phyloP scores from a whole-genome alignment of 2,888 invertebrate species.

The Dicranocentrus wangi region DNA sequence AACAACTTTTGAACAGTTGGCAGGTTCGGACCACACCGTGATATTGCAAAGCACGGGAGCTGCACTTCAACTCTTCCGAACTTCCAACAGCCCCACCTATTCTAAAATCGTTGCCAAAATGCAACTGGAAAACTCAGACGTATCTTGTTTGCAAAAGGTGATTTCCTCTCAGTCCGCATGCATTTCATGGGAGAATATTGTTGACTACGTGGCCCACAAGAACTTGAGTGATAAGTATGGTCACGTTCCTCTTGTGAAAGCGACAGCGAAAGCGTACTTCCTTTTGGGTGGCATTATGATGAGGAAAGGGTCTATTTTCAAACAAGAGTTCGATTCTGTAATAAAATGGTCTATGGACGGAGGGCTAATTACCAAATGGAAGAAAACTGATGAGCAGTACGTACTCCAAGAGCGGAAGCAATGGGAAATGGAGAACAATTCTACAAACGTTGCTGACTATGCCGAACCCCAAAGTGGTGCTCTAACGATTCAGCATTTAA shows the following conservation, averaged over 20 bases:
- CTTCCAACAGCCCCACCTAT: constrained; percentile 15
- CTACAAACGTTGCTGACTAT: constrained; percentile 3
- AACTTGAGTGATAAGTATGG: constrained; percentile 49
- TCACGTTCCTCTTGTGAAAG: constrained; percentile 24
- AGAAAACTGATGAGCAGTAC: constrained; percentile 26
- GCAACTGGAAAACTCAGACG: constrained; percentile 16
- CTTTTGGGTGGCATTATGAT: constrained; percentile 37
- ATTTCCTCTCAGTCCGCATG: constrained; percentile 19
- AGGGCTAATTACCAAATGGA: constrained; percentile 52
- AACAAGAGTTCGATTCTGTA: constrained; percentile 15
- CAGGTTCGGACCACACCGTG: constrained; percentile 21
- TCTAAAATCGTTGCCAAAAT: constrained; percentile 23
- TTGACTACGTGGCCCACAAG: constrained; percentile 38
- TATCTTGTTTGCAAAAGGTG: constrained; percentile 31
- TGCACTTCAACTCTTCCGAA: constrained; percentile 25
- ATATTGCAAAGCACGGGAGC: constrained; percentile 34
- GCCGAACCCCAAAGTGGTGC: neutral
- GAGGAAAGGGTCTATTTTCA: constrained; percentile 31
- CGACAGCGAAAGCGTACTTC: constrained; percentile 25
- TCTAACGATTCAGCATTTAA: constrained; percentile 31
- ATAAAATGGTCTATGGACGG: constrained; percentile 28
- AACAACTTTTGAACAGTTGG: constrained; percentile 55
- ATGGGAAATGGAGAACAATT: constrained; percentile 26
- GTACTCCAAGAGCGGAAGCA: constrained; percentile 34
- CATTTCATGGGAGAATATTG: constrained; percentile 51